Conservation (phyloP, 2,113 vertebrate genomes). For the Sebastes schlegelii region DNA sequence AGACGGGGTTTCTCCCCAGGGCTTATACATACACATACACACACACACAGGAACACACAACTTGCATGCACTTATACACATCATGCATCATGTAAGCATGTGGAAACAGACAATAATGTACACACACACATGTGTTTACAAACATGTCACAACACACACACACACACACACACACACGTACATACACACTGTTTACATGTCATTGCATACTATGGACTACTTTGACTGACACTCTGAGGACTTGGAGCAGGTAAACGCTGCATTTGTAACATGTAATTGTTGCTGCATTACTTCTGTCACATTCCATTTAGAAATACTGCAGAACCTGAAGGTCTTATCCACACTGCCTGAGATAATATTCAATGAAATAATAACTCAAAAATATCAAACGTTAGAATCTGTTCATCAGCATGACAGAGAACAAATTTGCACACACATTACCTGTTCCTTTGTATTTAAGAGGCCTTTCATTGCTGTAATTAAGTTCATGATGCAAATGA, state of each 20-base stretch:
- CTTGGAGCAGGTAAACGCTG: not conserved
- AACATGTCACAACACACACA: not conserved
- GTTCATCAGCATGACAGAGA: not conserved
- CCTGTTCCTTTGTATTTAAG: constrained; percentile 4
- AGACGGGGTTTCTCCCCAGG: constrained; percentile 69
- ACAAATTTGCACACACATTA: not conserved
- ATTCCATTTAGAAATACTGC: constrained; percentile 25
- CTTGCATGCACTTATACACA: constrained; percentile 41
- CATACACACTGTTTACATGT: constrained; percentile 16
- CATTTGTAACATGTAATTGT: constrained; percentile 12
- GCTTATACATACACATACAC: constrained; percentile 59
- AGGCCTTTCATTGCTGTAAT: constrained; percentile 15
- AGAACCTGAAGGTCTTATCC: not conserved
- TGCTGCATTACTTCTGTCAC: constrained; percentile 14
- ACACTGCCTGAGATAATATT: not conserved
- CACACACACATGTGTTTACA: not conserved
- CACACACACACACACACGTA: constrained; percentile 14
- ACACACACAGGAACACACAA: constrained; percentile 39
- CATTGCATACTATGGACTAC: constrained; percentile 5
- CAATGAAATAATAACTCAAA: not conserved
- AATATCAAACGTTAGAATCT: not conserved
- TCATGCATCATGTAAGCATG: constrained; percentile 46
- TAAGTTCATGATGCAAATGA: not conserved
- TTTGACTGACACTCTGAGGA: constrained; percentile 19
- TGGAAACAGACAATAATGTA: constrained; percentile 43